Conservation (phyloP, 2,113 vertebrate species). For the Pogonocichla stellata region DNA sequence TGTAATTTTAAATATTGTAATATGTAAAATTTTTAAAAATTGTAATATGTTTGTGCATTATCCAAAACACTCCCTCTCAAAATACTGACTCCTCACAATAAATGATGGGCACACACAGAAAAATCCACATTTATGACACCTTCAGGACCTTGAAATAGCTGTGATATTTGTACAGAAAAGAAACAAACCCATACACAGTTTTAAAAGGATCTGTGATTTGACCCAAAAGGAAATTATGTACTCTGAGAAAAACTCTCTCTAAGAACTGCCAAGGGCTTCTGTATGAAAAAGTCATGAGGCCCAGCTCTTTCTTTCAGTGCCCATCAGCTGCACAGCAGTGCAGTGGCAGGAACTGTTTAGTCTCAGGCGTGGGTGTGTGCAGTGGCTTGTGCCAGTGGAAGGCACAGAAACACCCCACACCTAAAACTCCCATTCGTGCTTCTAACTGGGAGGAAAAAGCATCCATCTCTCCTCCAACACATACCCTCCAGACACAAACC, state of each 20-base stretch:
- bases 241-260: not conserved
- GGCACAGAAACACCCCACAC: not conserved
- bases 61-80: not conserved
- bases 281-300: not conserved
- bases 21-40: no score
- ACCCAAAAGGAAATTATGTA: not conserved
- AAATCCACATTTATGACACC: not conserved
- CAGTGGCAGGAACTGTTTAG: not conserved
- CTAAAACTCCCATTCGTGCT: accelerated
- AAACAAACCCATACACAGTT: not conserved
- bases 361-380: no score
- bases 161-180: not conserved
- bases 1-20: not conserved
- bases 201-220: not conserved
- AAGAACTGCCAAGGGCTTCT: not conserved
- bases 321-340: no score
- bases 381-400: not conserved
- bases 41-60: not conserved
- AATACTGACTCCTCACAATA: not conserved
- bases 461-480: not conserved
- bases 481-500: not conserved
- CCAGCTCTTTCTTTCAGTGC: not conserved
- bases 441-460: not conserved
- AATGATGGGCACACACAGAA: not conserved
- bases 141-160: not conserved